Base-by-base conservation (phyloP, 2,888 invertebrate genomes). In the Xylota segnis region DNA sequence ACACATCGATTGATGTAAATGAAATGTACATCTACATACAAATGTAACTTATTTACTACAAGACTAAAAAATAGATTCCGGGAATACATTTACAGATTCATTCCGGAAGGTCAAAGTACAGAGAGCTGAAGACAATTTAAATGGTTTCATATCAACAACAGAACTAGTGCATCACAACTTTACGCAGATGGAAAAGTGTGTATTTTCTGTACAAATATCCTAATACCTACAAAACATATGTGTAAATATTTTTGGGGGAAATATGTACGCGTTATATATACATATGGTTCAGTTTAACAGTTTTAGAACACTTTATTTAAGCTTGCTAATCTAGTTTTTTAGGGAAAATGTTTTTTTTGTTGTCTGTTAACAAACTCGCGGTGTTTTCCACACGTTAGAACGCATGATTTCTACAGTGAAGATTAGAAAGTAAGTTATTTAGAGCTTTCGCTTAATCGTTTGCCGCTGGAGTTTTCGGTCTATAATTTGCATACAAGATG, bases 121-220 rank as follows among this genome's bases (percentile, higher is more conserved):
- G 76, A 90, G 90, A 10, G 88, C 90, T 14, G 89, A 90, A 88
- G 84, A 89, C 54, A 66, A 87, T 47, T 89, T 90, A 78, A 89
- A 92, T 87, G 93, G 93, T 63, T 93, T 93, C 88, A 82, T 92
- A 29, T 90, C 91, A 45, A 91, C 94, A 89, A 94, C 93, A 10
- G 94, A 94, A 89, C 97, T 96, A 92, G 93, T 93, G 87, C 97
- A 98, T 92, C 98, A 98, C 92, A 94, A 97, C 93, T 97, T 95
- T 91, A 90, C 91, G n/a, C 93, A 94, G 89, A 94, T 98, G 95
- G 95, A 95, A 91, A 92, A 92, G 89, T 93, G 90, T 89, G 91
- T 90, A 89, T 88, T 77, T 52, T 12, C 32, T 14, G 16, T 40
- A 29, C 34, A 59, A 34, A 47, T 43, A 56, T 54, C 10, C n/a